Percentiles rank a stretch among this genome's conserved stretches.
Conservation (phyloP, 2,888 invertebrate genomes). For the Tortrix viridana region DNA sequence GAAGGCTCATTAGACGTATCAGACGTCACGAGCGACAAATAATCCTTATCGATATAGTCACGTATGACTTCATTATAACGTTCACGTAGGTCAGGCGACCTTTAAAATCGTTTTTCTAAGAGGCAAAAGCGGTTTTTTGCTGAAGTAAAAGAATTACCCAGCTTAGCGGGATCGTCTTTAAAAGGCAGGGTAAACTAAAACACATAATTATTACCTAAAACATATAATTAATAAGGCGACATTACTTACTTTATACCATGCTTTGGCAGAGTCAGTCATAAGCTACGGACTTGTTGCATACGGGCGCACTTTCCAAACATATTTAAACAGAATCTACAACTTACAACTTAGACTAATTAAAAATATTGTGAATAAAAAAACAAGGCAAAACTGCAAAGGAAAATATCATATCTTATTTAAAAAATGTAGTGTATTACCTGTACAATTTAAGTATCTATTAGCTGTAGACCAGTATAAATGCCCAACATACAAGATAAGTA, state of each 20-base stretch:
- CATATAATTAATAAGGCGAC: too few species aligned
- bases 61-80: slow-evolving; percentile 24
- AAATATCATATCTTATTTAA: too few species aligned
- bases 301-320: too few species aligned
- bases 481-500: slow-evolving; percentile 17
- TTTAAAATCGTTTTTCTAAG: slow-evolving; percentile 26
- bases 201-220: too few species aligned
- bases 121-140: slow-evolving; percentile 23
- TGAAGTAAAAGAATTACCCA: slow-evolving; percentile 26
- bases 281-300: too few species aligned
- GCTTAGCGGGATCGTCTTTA: slow-evolving; percentile 11
- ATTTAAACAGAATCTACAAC: too few species aligned
- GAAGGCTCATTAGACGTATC: not conserved
- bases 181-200: not conserved
- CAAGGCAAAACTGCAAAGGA: not conserved
- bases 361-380: too few species aligned
- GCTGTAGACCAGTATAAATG: not conserved
- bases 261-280: too few species aligned
- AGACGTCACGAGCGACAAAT: not conserved
- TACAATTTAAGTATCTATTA: too few species aligned
- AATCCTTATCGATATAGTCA: slow-evolving; percentile 31
- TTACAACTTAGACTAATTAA: too few species aligned
- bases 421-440: too few species aligned
- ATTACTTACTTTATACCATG: too few species aligned
- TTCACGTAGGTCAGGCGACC: slow-evolving; percentile 1